A percentile compares a stretch with the other conserved stretches of the same genome.
Evolutionary conservation across 2,888 invertebrate species (phyloP).

Genomic region (Uropetala carovei): DNA sequence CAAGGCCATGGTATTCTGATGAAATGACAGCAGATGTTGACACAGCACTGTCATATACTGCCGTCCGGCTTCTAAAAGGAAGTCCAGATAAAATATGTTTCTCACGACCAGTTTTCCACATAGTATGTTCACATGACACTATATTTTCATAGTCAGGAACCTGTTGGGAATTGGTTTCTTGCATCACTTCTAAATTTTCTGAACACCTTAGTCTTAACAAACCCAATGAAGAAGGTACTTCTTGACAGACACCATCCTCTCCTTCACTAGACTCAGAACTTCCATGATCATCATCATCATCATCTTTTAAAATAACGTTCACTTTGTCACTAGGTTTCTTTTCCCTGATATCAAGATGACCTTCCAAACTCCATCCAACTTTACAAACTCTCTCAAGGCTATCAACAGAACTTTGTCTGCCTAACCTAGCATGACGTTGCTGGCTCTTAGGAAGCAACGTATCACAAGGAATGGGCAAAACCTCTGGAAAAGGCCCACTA

Average conservation of each 20-base stretch:
- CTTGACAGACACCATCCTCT: slow-evolving; percentile 74
- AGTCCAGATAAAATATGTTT: slow-evolving; percentile 67
- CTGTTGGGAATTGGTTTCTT: slow-evolving; percentile 74
- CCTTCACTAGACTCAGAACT: slow-evolving; percentile 80
- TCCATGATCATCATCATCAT: slow-evolving; percentile 73
- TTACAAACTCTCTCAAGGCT: slow-evolving; percentile 6
- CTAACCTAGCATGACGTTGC: neutral
- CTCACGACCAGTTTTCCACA: slow-evolving; percentile 53
- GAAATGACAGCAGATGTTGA: slow-evolving; percentile 27
- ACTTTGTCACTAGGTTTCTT: neutral
- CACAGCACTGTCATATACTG: slow-evolving; percentile 51
- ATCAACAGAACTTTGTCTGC: neutral
- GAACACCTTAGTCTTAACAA: slow-evolving; percentile 66
- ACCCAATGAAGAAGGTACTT: slow-evolving; percentile 68
- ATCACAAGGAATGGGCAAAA: slow-evolving; percentile 45
- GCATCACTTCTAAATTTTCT: slow-evolving; percentile 72
- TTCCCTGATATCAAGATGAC: no score
- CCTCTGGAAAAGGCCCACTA: slow-evolving; percentile 12
- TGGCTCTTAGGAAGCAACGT: neutral
- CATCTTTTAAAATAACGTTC: neutral
- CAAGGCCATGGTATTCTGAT: slow-evolving; percentile 27
- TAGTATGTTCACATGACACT: slow-evolving; percentile 56
- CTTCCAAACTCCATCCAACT: slow-evolving; percentile 7
- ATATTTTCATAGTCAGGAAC: slow-evolving; percentile 80
- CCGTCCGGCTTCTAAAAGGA: slow-evolving; percentile 68